Evolutionary conservation across 2,797 vertebrate genomes (phyloP).

Genomic region (Taenioides sp.): DNA sequence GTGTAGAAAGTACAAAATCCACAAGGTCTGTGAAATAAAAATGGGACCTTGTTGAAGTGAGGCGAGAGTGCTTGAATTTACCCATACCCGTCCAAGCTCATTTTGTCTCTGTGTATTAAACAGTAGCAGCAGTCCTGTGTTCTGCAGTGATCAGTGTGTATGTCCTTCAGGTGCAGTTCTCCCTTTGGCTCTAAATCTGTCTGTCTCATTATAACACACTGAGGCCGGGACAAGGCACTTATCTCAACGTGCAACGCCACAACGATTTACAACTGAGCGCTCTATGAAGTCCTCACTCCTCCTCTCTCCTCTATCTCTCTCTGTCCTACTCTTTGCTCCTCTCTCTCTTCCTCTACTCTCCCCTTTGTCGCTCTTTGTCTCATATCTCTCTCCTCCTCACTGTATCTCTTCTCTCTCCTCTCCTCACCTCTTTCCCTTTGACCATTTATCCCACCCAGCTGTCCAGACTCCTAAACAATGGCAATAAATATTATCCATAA

Average conservation of each 20-base stretch:
- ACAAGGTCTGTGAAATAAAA: too few species aligned
- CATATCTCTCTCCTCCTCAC: conserved; percentile 8
- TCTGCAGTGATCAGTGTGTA: conserved; percentile 11
- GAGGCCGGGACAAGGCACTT: conserved; percentile 55
- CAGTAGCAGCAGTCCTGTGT: neutral
- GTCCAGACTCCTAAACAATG: too few species aligned
- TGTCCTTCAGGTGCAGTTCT: conserved; percentile 29
- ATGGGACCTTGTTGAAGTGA: too few species aligned
- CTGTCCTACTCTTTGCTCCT: conserved; percentile 23
- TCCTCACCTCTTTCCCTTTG: too few species aligned
- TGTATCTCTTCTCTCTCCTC: conserved; percentile 13
- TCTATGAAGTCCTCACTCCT: conserved; percentile 25
- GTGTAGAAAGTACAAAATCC: too few species aligned
- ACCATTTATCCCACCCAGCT: too few species aligned
- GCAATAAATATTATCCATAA: too few species aligned
- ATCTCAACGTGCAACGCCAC: conserved; percentile 16
- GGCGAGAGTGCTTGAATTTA: too few species aligned
- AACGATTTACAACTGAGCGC: conserved; percentile 22
- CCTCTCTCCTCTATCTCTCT: conserved; percentile 3
- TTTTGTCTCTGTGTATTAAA: neutral
- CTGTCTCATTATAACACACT: conserved; percentile 58
- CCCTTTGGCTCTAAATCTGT: conserved; percentile 51
- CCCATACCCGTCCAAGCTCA: too few species aligned
- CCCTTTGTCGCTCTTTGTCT: conserved; percentile 14
- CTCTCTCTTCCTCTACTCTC: neutral